A percentile compares a stretch with the other conserved stretches of the same genome.
These are phyloP conservation scores for Aldrovandia affinis DNA, from an alignment of 2,797 vertebrate species.

Conservation along the genomic window DNA sequence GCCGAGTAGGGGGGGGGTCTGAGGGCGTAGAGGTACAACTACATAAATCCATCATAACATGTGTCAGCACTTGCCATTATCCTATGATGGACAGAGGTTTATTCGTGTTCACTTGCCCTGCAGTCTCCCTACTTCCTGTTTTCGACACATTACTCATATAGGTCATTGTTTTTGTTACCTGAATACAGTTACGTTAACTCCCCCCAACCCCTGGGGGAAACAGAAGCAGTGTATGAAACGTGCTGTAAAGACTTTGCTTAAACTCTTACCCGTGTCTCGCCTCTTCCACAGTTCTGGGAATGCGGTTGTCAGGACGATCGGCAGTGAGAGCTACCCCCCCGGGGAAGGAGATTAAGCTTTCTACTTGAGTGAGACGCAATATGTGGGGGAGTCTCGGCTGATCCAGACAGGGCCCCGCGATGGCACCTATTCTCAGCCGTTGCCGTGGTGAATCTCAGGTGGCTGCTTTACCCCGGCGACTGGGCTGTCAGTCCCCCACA, in stretches of 20 bases:
- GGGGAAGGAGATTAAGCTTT: background rate
- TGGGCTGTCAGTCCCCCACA: background rate
- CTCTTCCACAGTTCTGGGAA: background rate
- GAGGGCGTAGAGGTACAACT: no score
- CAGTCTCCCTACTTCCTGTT: background rate
- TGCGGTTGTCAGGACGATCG: slow-evolving; percentile 16
- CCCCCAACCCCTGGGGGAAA: no score
- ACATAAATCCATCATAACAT: background rate
- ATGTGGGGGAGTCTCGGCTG: background rate
- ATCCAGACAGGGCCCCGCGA: background rate
- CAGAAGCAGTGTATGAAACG: slow-evolving; percentile 3
- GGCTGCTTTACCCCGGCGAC: background rate
- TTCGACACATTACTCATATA: background rate
- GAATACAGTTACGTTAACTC: background rate
- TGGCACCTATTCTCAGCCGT: slow-evolving; percentile 6
- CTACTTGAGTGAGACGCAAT: background rate
- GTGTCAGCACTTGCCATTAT: background rate
- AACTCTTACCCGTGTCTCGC: background rate
- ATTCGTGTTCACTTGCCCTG: background rate
- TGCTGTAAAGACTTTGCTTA: background rate
- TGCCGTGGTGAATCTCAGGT: slow-evolving; percentile 16
- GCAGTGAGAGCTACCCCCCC: background rate
- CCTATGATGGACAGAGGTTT: background rate
- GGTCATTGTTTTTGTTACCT: background rate
- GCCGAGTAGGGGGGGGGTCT: background rate